Evolutionary conservation across 2,888 invertebrate genomes (phyloP).

Genomic region (Ferrisia virgata): DNA sequence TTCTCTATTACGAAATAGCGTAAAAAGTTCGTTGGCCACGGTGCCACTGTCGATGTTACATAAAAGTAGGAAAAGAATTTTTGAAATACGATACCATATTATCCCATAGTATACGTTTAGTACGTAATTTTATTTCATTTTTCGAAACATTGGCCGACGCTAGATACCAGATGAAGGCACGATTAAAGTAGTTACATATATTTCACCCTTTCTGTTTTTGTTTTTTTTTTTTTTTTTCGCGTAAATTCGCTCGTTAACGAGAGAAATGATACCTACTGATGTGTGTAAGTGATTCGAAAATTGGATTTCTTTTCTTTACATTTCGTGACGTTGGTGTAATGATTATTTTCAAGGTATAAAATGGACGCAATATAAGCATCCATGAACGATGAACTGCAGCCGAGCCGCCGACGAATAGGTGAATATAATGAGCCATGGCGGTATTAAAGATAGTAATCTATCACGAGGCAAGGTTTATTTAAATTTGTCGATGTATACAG

Average conservation of each 20-base stretch:
- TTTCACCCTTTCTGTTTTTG: neutral
- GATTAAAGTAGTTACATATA: neutral
- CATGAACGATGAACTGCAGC: neutral
- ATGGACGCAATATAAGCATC: neutral
- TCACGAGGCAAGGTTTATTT: neutral
- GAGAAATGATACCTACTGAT: neutral
- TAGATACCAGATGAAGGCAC: no score
- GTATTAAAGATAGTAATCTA: neutral
- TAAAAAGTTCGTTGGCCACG: neutral
- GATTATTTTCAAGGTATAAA: neutral
- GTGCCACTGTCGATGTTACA: neutral
- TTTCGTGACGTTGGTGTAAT: neutral
- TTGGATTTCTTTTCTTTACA: neutral
- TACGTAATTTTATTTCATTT: neutral
- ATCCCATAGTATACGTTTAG: neutral
- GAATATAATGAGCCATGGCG: slow-evolving; percentile 1
- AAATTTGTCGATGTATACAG: neutral
- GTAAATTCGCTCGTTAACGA: neutral
- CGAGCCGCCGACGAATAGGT: neutral
- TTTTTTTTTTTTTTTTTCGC: neutral
- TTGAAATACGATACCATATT: neutral
- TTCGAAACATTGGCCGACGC: neutral
- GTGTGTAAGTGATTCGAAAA: no score
- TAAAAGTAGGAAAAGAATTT: neutral
- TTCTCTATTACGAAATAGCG: neutral